phyloP scores from a whole-genome alignment of 2,888 invertebrate species.

The Epinotia bilunana region DNA sequence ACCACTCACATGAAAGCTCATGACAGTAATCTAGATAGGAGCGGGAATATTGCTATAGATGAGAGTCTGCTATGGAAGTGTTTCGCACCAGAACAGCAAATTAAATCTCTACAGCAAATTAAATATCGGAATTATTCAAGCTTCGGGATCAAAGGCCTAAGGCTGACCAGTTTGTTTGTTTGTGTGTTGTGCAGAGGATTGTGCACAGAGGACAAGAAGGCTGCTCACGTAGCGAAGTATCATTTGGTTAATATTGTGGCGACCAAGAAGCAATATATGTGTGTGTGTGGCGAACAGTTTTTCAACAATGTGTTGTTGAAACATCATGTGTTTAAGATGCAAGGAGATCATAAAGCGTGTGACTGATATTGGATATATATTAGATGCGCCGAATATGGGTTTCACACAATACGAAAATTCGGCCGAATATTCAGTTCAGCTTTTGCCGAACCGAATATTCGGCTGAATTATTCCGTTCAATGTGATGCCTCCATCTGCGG shows the following conservation, averaged over 20 bases:
- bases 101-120: accelerated
- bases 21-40: constrained; percentile 16
- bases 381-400: no score
- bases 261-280: constrained; percentile 48
- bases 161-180: constrained; percentile 52
- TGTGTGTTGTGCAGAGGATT: constrained; percentile 67
- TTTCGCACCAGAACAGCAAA: constrained; percentile 40
- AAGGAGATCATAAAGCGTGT: constrained; percentile 20
- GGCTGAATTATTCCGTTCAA: no score
- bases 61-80: constrained; percentile 25
- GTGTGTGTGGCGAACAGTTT: constrained; percentile 63
- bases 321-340: constrained; percentile 63
- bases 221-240: constrained; percentile 53
- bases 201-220: constrained; percentile 51
- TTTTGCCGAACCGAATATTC: no score
- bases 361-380: not conserved
- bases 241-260: constrained; percentile 44
- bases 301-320: constrained; percentile 61
- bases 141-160: constrained; percentile 53
- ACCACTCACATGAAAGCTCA: constrained; percentile 55
- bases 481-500: no score
- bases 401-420: no score
- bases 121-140: constrained; percentile 38
- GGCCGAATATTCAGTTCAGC: no score
- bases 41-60: accelerated